Evolutionary conservation across 2,797 vertebrate genomes (phyloP).

Genomic region (Telmatherina bonti): DNA sequence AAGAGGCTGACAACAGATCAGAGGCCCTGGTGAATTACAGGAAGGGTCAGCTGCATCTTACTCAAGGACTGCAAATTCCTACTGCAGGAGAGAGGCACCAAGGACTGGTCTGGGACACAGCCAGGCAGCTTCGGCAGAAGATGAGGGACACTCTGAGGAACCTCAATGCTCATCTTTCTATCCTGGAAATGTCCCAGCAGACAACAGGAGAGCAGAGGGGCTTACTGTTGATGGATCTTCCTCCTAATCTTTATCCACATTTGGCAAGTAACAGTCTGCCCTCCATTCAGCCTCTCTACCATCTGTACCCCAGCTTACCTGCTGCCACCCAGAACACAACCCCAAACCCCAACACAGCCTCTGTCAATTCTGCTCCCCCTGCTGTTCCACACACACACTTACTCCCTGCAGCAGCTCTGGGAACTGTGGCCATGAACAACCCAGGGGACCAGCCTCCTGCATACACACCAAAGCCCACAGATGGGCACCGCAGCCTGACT

Average conservation of each 20-base stretch:
- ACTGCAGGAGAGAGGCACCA: slow-evolving; percentile 67
- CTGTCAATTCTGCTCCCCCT: slow-evolving; percentile 57
- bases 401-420: slow-evolving; percentile 45
- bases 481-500: slow-evolving; percentile 73
- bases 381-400: slow-evolving; percentile 62
- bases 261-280: slow-evolving; percentile 54
- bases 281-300: slow-evolving; percentile 44
- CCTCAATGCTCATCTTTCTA: slow-evolving; percentile 78
- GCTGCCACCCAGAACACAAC: slow-evolving; percentile 34
- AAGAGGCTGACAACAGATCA: slow-evolving; percentile 84
- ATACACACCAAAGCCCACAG: slow-evolving; percentile 75
- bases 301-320: slow-evolving; percentile 85
- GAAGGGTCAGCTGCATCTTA: slow-evolving; percentile 86
- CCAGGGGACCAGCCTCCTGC: slow-evolving; percentile 75
- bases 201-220: slow-evolving; percentile 21
- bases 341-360: slow-evolving; percentile 43
- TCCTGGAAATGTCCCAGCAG: slow-evolving; percentile 74
- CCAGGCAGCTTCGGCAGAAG: slow-evolving; percentile 88
- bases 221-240: slow-evolving; percentile 40
- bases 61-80: slow-evolving; percentile 84
- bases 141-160: slow-evolving; percentile 88
- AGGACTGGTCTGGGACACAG: slow-evolving; percentile 85
- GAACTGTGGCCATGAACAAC: slow-evolving; percentile 46
- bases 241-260: slow-evolving; percentile 59
- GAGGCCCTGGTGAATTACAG: slow-evolving; percentile 86